A percentile compares a stretch with the other conserved stretches of the same genome.
Evolutionary conservation across 2,888 invertebrate genomes (phyloP).

Genomic region (Eilema sororculum): DNA sequence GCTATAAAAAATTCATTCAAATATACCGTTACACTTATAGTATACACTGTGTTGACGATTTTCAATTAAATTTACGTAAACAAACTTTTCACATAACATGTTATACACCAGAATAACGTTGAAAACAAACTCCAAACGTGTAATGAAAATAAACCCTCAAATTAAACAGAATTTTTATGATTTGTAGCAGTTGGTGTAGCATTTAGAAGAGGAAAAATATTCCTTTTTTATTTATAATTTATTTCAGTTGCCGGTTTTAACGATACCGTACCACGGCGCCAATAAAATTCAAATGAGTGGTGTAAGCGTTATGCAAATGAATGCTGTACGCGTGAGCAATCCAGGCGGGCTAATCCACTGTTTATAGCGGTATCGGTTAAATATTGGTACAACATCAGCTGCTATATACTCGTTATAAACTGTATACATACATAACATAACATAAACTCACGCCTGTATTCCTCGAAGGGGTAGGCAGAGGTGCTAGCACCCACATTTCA

Average conservation of each 20-base stretch:
- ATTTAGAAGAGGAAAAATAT: not conserved
- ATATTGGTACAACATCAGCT: not conserved
- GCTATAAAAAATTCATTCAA: too few relatives aligned
- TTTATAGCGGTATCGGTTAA: slow-evolving; percentile 1
- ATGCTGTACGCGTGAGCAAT: slow-evolving; percentile 4
- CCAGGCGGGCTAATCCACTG: not conserved
- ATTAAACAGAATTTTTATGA: slow-evolving; percentile 1
- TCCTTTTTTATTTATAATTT: not conserved
- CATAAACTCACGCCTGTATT: too few relatives aligned
- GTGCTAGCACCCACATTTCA: too few relatives aligned
- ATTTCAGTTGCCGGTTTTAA: not conserved
- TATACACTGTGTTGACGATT: not conserved
- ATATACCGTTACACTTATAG: too few relatives aligned
- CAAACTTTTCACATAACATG: not conserved
- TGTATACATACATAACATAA: too few relatives aligned
- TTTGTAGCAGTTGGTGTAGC: not conserved
- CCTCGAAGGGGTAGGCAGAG: too few relatives aligned
- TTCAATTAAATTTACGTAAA: not conserved
- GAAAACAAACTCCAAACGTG: not conserved
- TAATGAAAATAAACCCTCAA: slow-evolving; percentile 4
- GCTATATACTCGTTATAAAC: not conserved
- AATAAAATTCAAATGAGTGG: slow-evolving; percentile 5
- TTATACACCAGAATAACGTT: not conserved
- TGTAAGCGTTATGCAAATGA: slow-evolving; percentile 9
- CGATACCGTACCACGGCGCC: not conserved